A percentile compares a stretch with the other conserved stretches of the same genome.
phyloP scores from a whole-genome alignment of 2,113 vertebrate genomes.

The Poeciliopsis turrubarensis region DNA sequence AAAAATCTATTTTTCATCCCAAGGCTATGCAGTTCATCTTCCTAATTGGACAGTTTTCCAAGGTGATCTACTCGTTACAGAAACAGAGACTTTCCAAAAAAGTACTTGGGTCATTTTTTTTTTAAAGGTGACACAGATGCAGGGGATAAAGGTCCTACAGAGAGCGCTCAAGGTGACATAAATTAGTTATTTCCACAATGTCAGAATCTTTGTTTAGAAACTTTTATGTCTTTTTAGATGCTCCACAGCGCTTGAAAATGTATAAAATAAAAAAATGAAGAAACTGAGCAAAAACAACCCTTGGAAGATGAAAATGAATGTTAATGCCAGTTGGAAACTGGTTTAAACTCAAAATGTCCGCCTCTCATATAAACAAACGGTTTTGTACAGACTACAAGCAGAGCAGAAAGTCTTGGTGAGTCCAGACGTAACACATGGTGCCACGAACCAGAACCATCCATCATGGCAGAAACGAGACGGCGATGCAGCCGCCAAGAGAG shows the following conservation, averaged over 20 bases:
- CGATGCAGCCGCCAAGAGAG: constrained; percentile 19
- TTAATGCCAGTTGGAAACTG: not conserved
- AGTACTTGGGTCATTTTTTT: constrained; percentile 8
- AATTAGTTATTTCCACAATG: not conserved
- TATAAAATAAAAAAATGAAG: not conserved
- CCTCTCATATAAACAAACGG: not conserved
- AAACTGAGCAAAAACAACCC: not conserved
- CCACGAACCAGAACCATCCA: constrained; percentile 42
- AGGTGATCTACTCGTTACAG: not conserved
- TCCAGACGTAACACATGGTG: constrained; percentile 45
- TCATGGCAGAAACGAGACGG: constrained; percentile 38
- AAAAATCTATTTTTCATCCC: constrained; percentile 4
- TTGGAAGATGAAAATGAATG: not conserved
- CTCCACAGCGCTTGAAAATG: not conserved
- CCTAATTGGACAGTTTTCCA: constrained; percentile 7
- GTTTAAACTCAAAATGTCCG: not conserved
- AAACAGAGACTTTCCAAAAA: not conserved
- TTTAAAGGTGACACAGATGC: not conserved
- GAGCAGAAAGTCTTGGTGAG: constrained; percentile 14
- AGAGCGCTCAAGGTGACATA: not conserved
- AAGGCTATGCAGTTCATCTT: constrained; percentile 1
- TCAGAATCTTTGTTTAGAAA: constrained; percentile 6
- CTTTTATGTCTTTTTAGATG: not conserved
- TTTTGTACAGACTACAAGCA: not conserved
- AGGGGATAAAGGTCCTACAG: not conserved